Base-by-base conservation (phyloP, 2,797 vertebrate genomes). In the Scomberomorus guttatus region DNA sequence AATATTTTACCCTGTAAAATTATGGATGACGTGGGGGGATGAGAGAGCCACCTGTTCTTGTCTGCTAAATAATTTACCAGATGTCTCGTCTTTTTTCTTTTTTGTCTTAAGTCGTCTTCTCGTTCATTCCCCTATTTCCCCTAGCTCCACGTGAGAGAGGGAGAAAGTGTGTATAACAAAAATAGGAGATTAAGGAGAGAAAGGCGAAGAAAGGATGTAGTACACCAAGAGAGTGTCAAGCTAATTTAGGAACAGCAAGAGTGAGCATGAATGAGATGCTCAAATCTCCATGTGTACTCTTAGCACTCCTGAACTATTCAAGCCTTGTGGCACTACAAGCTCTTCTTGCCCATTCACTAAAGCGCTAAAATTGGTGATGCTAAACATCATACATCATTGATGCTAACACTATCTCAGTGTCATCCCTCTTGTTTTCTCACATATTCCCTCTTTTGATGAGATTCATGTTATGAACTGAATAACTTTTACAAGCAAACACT, bases 1-100 rank as follows among this genome's bases (percentile, higher is more conserved):
- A 90, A 93, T 91, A 92, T 91, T 91, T 89, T 62, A 86, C 75
- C 60, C 82, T 69, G 79, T 85, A 82, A 87, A 93, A 88, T 77
- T 89, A 79, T 80, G 79, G 89, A 80, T 87, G 89, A 91, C 29
- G 51, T 84, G 32, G 17, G 73, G 78, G 80, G 66, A 67, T 64
- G 76, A 75, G 68, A 60, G 77, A 81, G 85, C 88, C 89, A 93
- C 90, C 91, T 93, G 92, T 86, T 89, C 78, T 29, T 66, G 66
- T 84, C 80, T 75, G 54, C 50, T 87, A 59, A 82, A 90, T 86
- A 42, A 88, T 88, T 89, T 80, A 89, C 44, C 88, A 89, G 79
- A 90, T 88, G 83, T 89, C 75, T 82, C 4, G 2, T 80, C 64
- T 72, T 77, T 63, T 67, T 80, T 79, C 24, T 69, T 62, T 81